Evolutionary conservation across 35 echinoderm and acorn worm species (phyloP).

Genomic region (Hemicentrotus pulcherrimus): DNA sequence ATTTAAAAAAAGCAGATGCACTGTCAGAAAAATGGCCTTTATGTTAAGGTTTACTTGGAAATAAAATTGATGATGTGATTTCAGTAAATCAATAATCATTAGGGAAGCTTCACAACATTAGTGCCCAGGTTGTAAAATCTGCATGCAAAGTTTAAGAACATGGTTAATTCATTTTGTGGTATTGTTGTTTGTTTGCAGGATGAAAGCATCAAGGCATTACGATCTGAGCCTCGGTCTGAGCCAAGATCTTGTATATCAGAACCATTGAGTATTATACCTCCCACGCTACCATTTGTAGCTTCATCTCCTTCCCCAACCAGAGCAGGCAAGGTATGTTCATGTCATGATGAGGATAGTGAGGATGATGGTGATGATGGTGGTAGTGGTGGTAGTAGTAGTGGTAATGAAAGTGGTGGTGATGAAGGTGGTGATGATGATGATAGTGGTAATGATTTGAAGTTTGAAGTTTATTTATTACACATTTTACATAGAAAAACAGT

Average conservation of each 20-base stretch:
- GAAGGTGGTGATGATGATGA: background rate
- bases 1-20: too few relatives aligned
- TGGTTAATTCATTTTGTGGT: background rate
- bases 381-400: background rate
- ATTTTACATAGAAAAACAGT: too few relatives aligned
- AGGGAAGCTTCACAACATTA: too few relatives aligned
- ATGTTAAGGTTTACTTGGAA: too few relatives aligned
- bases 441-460: too few relatives aligned
- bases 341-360: too few relatives aligned
- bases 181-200: conserved; percentile 50
- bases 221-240: conserved; percentile 68
- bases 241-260: conserved; percentile 68
- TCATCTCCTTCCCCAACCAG: conserved; percentile 94
- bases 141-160: too few relatives aligned
- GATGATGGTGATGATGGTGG: background rate
- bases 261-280: conserved; percentile 82
- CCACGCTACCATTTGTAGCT: conserved; percentile 64
- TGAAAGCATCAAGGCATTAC: conserved; percentile 81
- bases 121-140: too few relatives aligned
- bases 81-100: too few relatives aligned
- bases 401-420: background rate
- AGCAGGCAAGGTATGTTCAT: conserved; percentile 71
- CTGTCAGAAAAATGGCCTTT: too few relatives aligned
- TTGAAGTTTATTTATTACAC: too few relatives aligned
- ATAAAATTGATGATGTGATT: too few relatives aligned